Conservation (phyloP, 1,140 invertebrate genomes). For the Panulirus ornatus region DNA sequence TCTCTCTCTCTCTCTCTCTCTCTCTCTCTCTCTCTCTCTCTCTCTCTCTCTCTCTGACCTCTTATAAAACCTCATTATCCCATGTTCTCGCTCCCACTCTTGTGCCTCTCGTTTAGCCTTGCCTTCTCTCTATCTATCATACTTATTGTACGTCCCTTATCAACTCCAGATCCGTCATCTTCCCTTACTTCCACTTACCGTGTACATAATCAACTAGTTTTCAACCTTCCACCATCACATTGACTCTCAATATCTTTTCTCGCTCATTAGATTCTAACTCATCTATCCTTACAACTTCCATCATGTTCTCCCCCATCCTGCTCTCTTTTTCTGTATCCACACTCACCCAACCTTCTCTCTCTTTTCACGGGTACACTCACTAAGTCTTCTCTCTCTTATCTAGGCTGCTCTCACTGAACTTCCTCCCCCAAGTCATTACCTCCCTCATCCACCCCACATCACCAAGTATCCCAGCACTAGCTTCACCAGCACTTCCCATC, state of each 20-base stretch:
- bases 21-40: neutral
- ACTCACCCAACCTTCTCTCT: no score
- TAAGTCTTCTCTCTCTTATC: no score
- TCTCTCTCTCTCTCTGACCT: no score
- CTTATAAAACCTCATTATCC: neutral
- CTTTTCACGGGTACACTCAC: neutral
- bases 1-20: constrained; percentile 39
- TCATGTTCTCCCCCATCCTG: no score
- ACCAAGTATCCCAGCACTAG: neutral
- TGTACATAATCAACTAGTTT: no score
- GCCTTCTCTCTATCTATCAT: neutral
- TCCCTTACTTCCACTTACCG: neutral
- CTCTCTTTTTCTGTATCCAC: neutral
- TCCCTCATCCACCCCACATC: neutral
- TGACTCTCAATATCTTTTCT: no score
- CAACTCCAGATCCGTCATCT: neutral
- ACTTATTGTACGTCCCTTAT: no score
- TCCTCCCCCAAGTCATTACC: neutral
- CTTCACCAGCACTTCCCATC: neutral
- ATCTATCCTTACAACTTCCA: no score
- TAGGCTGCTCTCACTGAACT: neutral
- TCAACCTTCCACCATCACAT: no score
- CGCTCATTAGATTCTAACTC: no score
- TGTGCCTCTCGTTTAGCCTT: neutral
- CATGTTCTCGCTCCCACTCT: neutral